phyloP scores from a whole-genome alignment of 2,113 vertebrate species.

The Odontophorus gujanensis region DNA sequence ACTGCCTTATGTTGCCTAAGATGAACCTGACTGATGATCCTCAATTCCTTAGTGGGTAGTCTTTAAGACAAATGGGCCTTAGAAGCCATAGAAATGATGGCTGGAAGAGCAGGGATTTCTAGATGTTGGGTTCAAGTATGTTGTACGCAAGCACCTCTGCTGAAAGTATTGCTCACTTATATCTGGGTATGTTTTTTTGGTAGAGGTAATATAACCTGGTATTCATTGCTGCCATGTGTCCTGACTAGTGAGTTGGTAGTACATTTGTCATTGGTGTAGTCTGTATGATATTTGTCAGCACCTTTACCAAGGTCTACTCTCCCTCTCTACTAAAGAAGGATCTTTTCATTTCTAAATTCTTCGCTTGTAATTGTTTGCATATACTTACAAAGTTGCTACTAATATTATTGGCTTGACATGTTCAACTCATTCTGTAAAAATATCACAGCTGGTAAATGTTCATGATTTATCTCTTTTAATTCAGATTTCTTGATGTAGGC shows the following conservation, averaged over 20 bases:
- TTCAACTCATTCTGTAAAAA: neutral
- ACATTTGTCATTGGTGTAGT: neutral
- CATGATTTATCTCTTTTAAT: neutral
- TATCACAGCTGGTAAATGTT: neutral
- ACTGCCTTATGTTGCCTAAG: neutral
- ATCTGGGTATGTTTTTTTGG: neutral
- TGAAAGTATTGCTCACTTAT: neutral
- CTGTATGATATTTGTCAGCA: neutral
- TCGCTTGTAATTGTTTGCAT: neutral
- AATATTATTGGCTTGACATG: neutral
- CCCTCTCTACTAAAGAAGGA: neutral
- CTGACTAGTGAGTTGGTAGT: neutral
- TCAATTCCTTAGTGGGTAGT: neutral
- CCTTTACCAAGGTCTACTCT: neutral
- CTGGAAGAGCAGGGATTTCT: neutral
- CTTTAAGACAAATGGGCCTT: neutral
- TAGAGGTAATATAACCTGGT: neutral
- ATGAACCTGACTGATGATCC: neutral
- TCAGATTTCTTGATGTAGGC: neutral
- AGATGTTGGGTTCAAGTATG: neutral
- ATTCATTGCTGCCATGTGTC: neutral
- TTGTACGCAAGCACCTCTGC: neutral
- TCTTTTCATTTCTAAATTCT: neutral
- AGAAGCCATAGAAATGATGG: neutral
- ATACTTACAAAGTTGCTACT: neutral